These are phyloP conservation scores for Patella caerulea DNA, from an alignment of 2,888 invertebrate species.

Conservation along the genomic window DNA sequence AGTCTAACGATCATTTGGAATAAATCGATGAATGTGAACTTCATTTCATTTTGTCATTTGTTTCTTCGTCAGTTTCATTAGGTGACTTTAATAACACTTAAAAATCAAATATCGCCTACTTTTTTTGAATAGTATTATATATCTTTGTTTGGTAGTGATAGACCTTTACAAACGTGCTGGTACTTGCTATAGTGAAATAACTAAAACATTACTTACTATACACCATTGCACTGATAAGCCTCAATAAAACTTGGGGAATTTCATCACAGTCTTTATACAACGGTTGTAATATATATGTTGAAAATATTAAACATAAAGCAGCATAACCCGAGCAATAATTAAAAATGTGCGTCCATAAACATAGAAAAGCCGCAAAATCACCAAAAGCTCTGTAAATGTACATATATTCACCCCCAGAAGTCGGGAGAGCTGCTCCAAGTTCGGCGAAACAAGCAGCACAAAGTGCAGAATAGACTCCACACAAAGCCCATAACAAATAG, in stretches of 20 bases:
- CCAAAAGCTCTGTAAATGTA: conserved; percentile 68
- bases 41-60: too few relatives aligned
- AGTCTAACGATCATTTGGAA: too few relatives aligned
- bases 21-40: too few relatives aligned
- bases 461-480: conserved; percentile 82
- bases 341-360: conserved; percentile 67
- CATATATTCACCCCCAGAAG: conserved; percentile 75
- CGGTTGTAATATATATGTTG: conserved; percentile 65
- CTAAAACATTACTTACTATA: conserved; percentile 54
- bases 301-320: conserved; percentile 66
- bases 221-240: conserved; percentile 60
- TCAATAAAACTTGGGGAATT: conserved; percentile 53
- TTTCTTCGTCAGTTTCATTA: too few relatives aligned
- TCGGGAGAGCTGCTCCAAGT: conserved; percentile 87
- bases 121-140: too few relatives aligned
- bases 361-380: conserved; percentile 66
- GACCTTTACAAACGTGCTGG: too few relatives aligned
- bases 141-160: too few relatives aligned
- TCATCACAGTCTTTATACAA: conserved; percentile 61
- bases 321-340: conserved; percentile 67
- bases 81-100: too few relatives aligned
- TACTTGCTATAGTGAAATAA: too few relatives aligned
- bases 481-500: conserved; percentile 89
- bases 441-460: conserved; percentile 93
- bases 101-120: too few relatives aligned